These are phyloP conservation scores for Vulpes vulpes DNA, from an alignment of 2,113 vertebrate species.

Conservation along the genomic window DNA sequence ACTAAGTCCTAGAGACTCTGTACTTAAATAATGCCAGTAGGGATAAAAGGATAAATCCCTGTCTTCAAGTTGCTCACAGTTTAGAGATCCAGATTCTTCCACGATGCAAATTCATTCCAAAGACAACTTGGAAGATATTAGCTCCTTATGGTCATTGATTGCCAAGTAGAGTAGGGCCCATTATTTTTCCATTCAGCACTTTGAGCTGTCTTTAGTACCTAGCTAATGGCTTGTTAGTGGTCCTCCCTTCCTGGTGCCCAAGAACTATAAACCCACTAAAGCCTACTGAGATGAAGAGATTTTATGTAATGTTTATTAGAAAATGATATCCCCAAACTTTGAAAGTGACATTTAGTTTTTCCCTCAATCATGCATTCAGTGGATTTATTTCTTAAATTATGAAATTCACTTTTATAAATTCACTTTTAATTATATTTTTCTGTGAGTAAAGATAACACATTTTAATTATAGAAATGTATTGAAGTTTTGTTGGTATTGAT, in stretches of 20 bases:
- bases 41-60: neutral
- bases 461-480: slow-evolving; percentile 17
- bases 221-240: neutral
- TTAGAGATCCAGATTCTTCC: neutral
- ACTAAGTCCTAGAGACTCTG: neutral
- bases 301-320: neutral
- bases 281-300: neutral
- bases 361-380: neutral
- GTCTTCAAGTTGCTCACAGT: neutral
- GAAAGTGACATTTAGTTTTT: neutral
- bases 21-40: neutral
- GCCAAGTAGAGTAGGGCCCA: neutral
- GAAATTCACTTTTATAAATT: neutral
- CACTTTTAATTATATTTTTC: neutral
- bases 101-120: neutral
- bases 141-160: neutral
- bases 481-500: neutral
- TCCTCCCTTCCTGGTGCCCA: neutral
- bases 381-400: slow-evolving; percentile 11
- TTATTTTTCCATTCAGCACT: neutral
- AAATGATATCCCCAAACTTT: neutral
- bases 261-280: neutral
- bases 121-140: neutral
- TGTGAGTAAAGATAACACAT: neutral
- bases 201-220: neutral